Percentiles rank a stretch among this genome's conserved stretches.
Evolutionary conservation across 2,113 vertebrate genomes (phyloP).

Genomic region (Alligator mississippiensis): DNA sequence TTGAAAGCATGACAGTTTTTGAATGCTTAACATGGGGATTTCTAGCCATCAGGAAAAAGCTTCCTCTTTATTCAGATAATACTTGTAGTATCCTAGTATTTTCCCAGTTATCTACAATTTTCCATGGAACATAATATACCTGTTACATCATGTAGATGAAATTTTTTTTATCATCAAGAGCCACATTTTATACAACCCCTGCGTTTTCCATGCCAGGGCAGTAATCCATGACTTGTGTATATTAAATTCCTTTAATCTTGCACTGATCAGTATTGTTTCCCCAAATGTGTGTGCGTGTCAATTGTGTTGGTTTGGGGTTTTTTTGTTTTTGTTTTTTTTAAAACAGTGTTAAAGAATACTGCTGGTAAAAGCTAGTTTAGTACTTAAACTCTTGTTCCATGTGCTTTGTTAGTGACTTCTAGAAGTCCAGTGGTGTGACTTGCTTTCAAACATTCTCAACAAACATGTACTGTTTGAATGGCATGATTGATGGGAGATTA

Average conservation of each 20-base stretch:
- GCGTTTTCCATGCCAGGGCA: background rate
- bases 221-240: background rate
- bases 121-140: background rate
- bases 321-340: background rate
- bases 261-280: background rate
- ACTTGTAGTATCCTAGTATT: background rate
- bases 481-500: no score
- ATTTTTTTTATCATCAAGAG: background rate
- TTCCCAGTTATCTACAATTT: background rate
- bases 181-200: background rate
- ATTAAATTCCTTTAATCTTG: background rate
- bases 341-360: no score
- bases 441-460: no score
- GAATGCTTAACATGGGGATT: background rate
- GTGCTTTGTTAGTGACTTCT: no score
- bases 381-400: no score
- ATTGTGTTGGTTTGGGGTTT: background rate
- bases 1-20: background rate
- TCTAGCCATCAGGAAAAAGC: background rate
- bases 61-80: background rate
- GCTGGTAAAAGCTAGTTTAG: no score
- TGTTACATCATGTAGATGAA: accelerated
- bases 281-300: no score
- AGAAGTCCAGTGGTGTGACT: no score
- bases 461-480: no score